These are phyloP conservation scores for Zosterops pallidus DNA, from an alignment of 2,113 vertebrate genomes.

Conservation along the genomic window DNA sequence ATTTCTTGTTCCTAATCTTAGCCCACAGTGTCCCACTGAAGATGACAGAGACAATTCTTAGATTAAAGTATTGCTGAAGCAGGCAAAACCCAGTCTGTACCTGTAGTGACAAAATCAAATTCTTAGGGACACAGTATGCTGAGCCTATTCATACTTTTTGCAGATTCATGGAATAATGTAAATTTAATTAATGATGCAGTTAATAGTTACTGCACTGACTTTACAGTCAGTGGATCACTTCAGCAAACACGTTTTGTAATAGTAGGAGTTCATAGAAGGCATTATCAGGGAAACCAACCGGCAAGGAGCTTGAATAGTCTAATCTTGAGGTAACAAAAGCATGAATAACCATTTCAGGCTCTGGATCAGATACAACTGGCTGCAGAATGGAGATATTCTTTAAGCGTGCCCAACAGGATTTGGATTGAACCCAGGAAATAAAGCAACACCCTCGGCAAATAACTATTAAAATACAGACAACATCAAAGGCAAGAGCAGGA, in stretches of 20 bases:
- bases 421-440: slow-evolving; percentile 45
- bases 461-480: slow-evolving; percentile 16
- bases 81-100: not conserved
- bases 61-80: not conserved
- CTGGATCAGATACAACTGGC: slow-evolving; percentile 53
- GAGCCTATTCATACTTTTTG: not conserved
- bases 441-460: slow-evolving; percentile 41
- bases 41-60: not conserved
- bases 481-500: slow-evolving; percentile 13
- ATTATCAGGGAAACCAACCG: slow-evolving; percentile 24
- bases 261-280: not conserved
- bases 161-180: not conserved
- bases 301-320: not conserved
- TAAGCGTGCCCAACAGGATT: slow-evolving; percentile 4
- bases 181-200: not conserved
- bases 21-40: not conserved
- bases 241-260: not conserved
- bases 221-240: slow-evolving; percentile 3
- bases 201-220: not conserved
- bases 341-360: slow-evolving; percentile 51
- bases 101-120: not conserved
- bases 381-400: slow-evolving; percentile 56
- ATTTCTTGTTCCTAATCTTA: not conserved
- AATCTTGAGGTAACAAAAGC: slow-evolving; percentile 48
- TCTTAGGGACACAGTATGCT: not conserved